Evolutionary conservation across 2,113 vertebrate genomes (phyloP).

Genomic region (Sinocyclocheilus grahami): DNA sequence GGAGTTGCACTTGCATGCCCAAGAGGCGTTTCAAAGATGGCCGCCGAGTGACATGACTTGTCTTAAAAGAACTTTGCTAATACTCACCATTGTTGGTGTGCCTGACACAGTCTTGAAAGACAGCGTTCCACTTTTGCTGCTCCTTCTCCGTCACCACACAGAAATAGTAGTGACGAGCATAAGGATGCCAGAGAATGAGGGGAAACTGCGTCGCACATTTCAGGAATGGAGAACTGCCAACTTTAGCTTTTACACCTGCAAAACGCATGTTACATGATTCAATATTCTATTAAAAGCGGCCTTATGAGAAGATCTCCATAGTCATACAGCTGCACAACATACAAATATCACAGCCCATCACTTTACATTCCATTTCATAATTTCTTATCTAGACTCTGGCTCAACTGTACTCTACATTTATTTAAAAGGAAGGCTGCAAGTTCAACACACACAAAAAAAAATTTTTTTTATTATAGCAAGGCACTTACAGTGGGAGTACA

Average conservation of each 20-base stretch:
- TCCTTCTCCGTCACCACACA: conserved; percentile 85
- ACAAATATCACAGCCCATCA: not conserved
- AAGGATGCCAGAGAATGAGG: conserved; percentile 92
- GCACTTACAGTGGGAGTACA: not conserved
- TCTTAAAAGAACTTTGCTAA: too few relatives aligned
- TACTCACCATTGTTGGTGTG: conserved; percentile 89
- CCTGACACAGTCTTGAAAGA: conserved; percentile 90
- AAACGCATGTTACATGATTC: conserved; percentile 1
- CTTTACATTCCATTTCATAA: not conserved
- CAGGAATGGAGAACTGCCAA: conserved; percentile 79
- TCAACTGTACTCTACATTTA: not conserved
- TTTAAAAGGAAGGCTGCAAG: not conserved
- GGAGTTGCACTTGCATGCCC: too few relatives aligned
- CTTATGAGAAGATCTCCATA: conserved; percentile 16
- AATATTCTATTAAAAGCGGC: not conserved
- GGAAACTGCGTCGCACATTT: conserved; percentile 88
- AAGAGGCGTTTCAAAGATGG: too few relatives aligned
- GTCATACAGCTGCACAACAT: conserved; percentile 15
- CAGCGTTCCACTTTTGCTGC: conserved; percentile 89
- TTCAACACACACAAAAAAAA: not conserved
- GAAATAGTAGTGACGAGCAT: conserved; percentile 85
- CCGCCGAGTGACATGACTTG: too few relatives aligned
- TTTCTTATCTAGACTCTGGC: not conserved
- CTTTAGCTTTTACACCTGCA: conserved; percentile 82
- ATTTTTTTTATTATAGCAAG: not conserved